A percentile compares a stretch with the other conserved stretches of the same genome.
phyloP scores from a whole-genome alignment of 53 echinoderm and acorn worm genomes.

The Crossaster papposus region DNA sequence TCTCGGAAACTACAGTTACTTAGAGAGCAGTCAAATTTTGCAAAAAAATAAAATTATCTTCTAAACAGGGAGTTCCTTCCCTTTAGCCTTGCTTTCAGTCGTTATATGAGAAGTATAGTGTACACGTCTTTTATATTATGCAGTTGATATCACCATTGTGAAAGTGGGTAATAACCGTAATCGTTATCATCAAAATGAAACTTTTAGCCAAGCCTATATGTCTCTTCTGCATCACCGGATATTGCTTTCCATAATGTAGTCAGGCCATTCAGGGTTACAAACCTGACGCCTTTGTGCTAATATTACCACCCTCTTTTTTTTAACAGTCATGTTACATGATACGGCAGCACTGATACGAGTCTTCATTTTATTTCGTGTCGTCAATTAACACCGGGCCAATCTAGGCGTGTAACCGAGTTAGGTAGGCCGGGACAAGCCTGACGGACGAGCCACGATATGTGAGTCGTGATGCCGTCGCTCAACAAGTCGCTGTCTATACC shows the following conservation, averaged over 20 bases:
- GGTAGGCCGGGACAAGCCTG: conserved; percentile 22
- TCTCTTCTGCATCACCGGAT: not conserved
- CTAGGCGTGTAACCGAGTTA: conserved; percentile 61
- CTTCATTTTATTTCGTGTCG: conserved; percentile 26
- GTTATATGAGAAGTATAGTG: not conserved
- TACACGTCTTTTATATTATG: not conserved
- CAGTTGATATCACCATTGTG: not conserved
- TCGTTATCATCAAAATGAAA: not conserved
- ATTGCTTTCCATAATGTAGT: not conserved
- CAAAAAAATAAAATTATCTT: no score
- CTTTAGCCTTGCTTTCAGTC: not conserved
- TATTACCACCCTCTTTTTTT: not conserved
- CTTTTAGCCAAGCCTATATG: not conserved
- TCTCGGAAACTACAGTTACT: no score
- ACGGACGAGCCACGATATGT: conserved; percentile 35
- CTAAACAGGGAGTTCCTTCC: not conserved
- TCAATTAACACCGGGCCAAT: conserved; percentile 45
- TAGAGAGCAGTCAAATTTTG: no score
- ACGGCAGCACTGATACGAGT: not conserved
- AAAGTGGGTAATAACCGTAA: not conserved
- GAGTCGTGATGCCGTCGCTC: conserved; percentile 43
- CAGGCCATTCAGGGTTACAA: not conserved
- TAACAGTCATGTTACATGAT: not conserved
- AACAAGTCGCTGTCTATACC: not conserved
- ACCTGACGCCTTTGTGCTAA: conserved; percentile 10